A percentile compares a stretch with the other conserved stretches of the same genome.
These are phyloP conservation scores for Euura saliciscinereae DNA, from an alignment of 1,140 invertebrate species.

Conservation along the genomic window DNA sequence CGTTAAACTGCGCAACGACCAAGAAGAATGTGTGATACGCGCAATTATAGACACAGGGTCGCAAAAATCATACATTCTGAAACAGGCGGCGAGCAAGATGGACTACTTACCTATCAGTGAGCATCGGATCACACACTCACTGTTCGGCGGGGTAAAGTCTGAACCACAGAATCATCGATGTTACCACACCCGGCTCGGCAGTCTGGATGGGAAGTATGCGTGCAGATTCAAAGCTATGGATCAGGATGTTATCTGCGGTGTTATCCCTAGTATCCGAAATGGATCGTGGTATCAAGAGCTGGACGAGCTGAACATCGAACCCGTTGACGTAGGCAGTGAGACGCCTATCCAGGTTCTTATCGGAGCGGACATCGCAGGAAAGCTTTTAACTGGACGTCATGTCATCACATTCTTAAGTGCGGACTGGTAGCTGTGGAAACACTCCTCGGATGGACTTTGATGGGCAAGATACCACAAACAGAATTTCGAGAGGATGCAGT, in stretches of 20 bases:
- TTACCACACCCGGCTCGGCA: neutral
- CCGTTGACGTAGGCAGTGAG: slow-evolving; percentile 16
- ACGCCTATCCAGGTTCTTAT: slow-evolving; percentile 18
- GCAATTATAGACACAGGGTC: neutral
- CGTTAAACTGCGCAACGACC: neutral
- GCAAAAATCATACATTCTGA: neutral
- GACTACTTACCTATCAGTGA: neutral
- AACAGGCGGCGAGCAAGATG: neutral
- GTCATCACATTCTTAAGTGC: slow-evolving; percentile 22
- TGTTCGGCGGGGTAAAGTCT: neutral
- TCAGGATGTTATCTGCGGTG: neutral
- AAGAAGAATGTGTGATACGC: neutral
- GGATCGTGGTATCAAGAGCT: neutral
- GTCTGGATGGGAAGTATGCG: neutral
- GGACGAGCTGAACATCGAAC: slow-evolving; percentile 12
- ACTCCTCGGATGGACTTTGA: slow-evolving; percentile 22
- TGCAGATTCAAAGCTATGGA: neutral
- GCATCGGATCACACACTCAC: neutral
- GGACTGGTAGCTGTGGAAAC: slow-evolving; percentile 37
- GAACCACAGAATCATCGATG: neutral
- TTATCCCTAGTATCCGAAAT: neutral
- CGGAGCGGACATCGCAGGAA: slow-evolving; percentile 21
- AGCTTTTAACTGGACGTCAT: slow-evolving; percentile 33
- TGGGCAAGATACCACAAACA: slow-evolving; percentile 29
- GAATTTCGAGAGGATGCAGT: slow-evolving; percentile 33